Evolutionary conservation across 2,113 vertebrate genomes (phyloP).

Genomic region (Charadrius vociferus): DNA sequence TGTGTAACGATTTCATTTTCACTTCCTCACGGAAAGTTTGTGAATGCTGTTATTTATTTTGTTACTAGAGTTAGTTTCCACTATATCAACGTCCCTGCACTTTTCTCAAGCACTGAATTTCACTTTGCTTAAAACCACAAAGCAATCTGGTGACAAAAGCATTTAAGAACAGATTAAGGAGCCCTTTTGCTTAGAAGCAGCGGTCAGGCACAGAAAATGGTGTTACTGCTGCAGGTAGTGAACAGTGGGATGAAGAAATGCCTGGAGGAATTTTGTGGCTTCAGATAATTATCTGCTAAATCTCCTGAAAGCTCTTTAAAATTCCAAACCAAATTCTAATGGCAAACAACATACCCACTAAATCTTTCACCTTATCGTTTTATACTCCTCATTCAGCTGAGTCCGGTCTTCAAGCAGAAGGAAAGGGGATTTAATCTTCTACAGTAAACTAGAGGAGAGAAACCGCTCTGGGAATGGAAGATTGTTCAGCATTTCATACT

Average conservation of each 20-base stretch:
- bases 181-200: background rate
- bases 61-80: background rate
- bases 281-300: conserved; percentile 23
- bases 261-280: conserved; percentile 14
- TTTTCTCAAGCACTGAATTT: background rate
- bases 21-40: background rate
- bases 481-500: background rate
- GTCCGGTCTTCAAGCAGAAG: background rate
- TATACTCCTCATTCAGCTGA: background rate
- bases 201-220: background rate
- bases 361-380: background rate
- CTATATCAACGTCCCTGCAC: background rate
- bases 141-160: background rate
- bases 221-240: background rate
- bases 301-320: conserved; percentile 31
- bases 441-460: background rate
- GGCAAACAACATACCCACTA: conserved; percentile 4
- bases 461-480: background rate
- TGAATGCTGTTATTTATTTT: background rate
- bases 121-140: background rate
- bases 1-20: background rate
- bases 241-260: background rate
- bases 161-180: background rate
- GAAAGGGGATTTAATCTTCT: background rate
- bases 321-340: conserved; percentile 34